These are phyloP conservation scores for Poecilia gillii DNA, from an alignment of 2,797 vertebrate species.

Conservation along the genomic window DNA sequence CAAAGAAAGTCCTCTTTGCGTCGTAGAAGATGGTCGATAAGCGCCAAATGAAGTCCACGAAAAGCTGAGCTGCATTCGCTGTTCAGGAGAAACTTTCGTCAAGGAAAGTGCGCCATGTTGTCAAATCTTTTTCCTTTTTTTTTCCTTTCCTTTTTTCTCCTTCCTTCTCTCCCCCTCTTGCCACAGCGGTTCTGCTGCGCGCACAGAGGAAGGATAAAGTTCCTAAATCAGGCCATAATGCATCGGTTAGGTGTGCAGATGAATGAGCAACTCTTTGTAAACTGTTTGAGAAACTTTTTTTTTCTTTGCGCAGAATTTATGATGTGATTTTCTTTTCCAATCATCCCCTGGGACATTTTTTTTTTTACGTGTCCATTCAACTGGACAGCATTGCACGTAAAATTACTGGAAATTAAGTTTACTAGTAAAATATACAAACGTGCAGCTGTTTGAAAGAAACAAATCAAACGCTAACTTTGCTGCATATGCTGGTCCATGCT, in stretches of 20 bases:
- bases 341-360: not conserved
- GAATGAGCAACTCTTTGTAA: not conserved
- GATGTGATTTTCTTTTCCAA: not conserved
- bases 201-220: conserved; percentile 19
- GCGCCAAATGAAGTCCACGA: not conserved
- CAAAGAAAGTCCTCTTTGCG: conserved; percentile 14
- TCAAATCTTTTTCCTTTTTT: conserved; percentile 78
- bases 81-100: conserved; percentile 74
- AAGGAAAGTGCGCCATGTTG: conserved; percentile 86
- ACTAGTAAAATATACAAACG: not conserved
- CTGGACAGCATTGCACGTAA: not conserved
- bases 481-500: not conserved
- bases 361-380: not conserved
- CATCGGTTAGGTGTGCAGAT: not conserved
- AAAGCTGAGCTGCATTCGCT: conserved; percentile 33
- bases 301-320: not conserved
- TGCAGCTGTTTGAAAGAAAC: not conserved
- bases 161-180: conserved; percentile 55
- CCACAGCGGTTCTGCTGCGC: conserved; percentile 64
- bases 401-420: not conserved
- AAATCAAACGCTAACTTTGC: too few relatives aligned
- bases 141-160: conserved; percentile 46
- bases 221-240: conserved; percentile 11
- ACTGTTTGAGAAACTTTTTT: not conserved
- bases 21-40: not conserved